Evolutionary conservation across 2,797 vertebrate species (phyloP), one percentile per base, ranked within the genome.

Genomic region (Catharus ustulatus): DNA sequence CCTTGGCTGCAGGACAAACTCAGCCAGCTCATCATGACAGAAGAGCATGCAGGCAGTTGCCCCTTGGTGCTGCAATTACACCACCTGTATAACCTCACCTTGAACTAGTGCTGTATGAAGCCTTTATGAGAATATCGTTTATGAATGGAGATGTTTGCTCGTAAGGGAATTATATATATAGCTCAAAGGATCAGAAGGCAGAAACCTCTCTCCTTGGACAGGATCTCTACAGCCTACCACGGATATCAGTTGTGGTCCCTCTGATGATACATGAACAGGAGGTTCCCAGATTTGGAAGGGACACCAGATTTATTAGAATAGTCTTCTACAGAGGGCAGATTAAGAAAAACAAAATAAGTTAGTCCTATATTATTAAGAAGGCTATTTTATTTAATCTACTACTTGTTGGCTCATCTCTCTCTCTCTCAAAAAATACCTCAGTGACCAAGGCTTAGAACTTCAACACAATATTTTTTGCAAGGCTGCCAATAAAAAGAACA

Each of bases 21-120:
- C 77, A 36, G 15, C 5, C n/a, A 42, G 30, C 8, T 77, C 3
- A 2, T 27, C 2, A 0, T 12, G 43, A 59, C 1, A 55, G 42
- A 27, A 21, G 8, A 72, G 13, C 20, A 19, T 20, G 20, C 18
- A 43, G 74, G 26, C 15, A 67, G 27, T 36, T 78, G 30, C 14
- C 5, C 6, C 9, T 36, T 13, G 7, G 17, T 63, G 51, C 34
- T 3, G 23, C 45, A 63, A 32, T 67, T 74, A 14, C 9, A 67
- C 11, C 40, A 26, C 14, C 19, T 55, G 4, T 29, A 2, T 23
- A 45, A 11, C 9, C 34, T 54, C 38, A 26, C 10, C 30, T 80
- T 62, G 23, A 48, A 13, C 32, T 46, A 61, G 21, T 15, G 6
- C 34, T 34, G 16, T 21, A 45, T 45, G 9, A 95, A 67, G 10